Conservation (phyloP, 2,888 invertebrate species). For the Eupithecia inturbata region DNA sequence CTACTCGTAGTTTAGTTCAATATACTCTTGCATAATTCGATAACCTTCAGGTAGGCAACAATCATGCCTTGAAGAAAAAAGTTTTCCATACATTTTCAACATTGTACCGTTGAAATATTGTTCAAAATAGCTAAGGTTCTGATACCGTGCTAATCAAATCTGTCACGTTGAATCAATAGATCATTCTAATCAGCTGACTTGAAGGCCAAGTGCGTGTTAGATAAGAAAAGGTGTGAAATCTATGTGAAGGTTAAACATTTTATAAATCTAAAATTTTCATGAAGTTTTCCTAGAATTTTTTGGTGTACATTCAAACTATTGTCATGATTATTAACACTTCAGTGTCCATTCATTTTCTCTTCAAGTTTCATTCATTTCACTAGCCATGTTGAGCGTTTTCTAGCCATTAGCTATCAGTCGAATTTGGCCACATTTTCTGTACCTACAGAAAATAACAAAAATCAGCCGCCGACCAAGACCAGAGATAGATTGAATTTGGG, state of each 20-base stretch:
- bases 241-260: constrained; percentile 8
- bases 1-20: not conserved
- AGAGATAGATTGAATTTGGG: no score
- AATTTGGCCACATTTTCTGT: not conserved
- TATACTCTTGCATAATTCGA: not conserved
- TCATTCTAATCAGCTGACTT: constrained; percentile 43
- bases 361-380: no score
- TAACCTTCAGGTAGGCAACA: not conserved
- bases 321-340: not conserved
- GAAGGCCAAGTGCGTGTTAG: constrained; percentile 55
- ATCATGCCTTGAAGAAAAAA: not conserved
- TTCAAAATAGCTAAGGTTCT: constrained; percentile 14
- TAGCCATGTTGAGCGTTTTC: not conserved
- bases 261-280: not conserved
- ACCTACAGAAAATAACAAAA: no score
- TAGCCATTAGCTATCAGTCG: not conserved
- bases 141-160: constrained; percentile 32
- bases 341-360: not conserved
- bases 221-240: constrained; percentile 15
- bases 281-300: constrained; percentile 8
- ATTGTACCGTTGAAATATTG: constrained; percentile 1
- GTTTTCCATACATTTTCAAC: constrained; percentile 7
- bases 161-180: constrained; percentile 43
- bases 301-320: constrained; percentile 8
- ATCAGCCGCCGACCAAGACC: not conserved